Evolutionary conservation across 2,797 vertebrate species (phyloP).

Genomic region (Sebastes matsubarae): DNA sequence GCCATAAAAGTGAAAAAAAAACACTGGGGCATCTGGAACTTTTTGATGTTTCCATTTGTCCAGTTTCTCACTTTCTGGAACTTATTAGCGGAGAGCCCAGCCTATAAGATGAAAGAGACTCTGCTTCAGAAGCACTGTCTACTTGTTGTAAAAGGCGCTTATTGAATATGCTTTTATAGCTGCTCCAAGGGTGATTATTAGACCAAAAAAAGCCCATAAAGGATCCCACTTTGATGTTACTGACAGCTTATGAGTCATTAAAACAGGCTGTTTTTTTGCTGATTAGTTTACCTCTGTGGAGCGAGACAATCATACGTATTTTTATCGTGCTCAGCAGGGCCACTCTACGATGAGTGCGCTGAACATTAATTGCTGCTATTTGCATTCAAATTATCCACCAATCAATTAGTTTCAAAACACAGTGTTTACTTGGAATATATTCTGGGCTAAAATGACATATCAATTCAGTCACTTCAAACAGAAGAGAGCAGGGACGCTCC

Average conservation of each 20-base stretch:
- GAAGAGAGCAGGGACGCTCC: conserved; percentile 8
- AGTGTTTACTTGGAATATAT: conserved; percentile 22
- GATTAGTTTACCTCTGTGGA: conserved; percentile 64
- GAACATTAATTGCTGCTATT: conserved; percentile 64
- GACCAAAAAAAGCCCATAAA: conserved; percentile 30
- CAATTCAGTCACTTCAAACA: conserved; percentile 17
- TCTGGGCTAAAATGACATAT: conserved; percentile 9
- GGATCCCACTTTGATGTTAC: conserved; percentile 56
- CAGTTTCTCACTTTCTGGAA: conserved; percentile 52
- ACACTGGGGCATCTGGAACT: conserved; percentile 41
- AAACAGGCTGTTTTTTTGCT: conserved; percentile 44
- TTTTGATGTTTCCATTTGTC: conserved; percentile 54
- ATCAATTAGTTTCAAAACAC: conserved; percentile 62
- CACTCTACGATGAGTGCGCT: conserved; percentile 26
- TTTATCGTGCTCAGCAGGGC: conserved; percentile 52
- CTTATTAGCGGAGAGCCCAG: conserved; percentile 42
- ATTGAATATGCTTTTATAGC: conserved; percentile 68
- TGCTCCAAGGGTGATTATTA: conserved; percentile 55
- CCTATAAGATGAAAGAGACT: conserved; percentile 54
- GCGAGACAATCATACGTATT: conserved; percentile 46
- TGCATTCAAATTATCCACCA: conserved; percentile 65
- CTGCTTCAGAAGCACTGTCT: conserved; percentile 30
- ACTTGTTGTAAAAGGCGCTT: conserved; percentile 54
- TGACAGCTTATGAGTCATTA: conserved; percentile 65
- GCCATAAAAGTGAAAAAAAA: conserved; percentile 32